Percentiles rank a stretch among this genome's conserved stretches.
Conservation (phyloP, 2,113 vertebrate species). For the Microtus montanus region DNA sequence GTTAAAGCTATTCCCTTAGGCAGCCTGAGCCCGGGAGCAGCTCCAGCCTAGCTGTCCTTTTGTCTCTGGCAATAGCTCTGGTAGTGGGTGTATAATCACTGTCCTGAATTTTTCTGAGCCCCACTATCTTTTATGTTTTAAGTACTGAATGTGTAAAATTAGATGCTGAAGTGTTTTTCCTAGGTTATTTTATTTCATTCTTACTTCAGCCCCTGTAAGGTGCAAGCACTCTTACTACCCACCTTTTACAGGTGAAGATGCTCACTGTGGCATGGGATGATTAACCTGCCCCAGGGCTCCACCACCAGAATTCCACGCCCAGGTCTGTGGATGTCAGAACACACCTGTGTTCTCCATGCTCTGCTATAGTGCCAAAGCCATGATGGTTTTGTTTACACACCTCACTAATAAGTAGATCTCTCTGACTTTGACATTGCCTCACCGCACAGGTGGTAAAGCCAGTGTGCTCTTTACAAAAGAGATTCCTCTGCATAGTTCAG, state of each 20-base stretch:
- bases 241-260: constrained; percentile 17
- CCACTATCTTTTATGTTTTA: neutral
- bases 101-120: constrained; percentile 34
- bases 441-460: constrained; percentile 23
- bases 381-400: neutral
- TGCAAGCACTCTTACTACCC: neutral
- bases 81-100: neutral
- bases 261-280: neutral
- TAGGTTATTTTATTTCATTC: constrained; percentile 52
- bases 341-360: neutral
- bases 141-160: constrained; percentile 38
- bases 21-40: neutral
- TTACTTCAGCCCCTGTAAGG: constrained; percentile 17
- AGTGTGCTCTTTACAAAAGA: constrained; percentile 1
- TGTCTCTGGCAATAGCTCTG: neutral
- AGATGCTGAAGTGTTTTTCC: constrained; percentile 38
- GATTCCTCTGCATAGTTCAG: constrained; percentile 43
- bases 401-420: neutral
- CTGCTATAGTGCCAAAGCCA: neutral
- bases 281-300: neutral
- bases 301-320: neutral
- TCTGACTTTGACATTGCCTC: constrained; percentile 31
- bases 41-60: neutral
- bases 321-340: neutral
- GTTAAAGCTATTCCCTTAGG: neutral